Evolutionary conservation across 2,113 vertebrate species (phyloP).

Genomic region (Pionites leucogaster): DNA sequence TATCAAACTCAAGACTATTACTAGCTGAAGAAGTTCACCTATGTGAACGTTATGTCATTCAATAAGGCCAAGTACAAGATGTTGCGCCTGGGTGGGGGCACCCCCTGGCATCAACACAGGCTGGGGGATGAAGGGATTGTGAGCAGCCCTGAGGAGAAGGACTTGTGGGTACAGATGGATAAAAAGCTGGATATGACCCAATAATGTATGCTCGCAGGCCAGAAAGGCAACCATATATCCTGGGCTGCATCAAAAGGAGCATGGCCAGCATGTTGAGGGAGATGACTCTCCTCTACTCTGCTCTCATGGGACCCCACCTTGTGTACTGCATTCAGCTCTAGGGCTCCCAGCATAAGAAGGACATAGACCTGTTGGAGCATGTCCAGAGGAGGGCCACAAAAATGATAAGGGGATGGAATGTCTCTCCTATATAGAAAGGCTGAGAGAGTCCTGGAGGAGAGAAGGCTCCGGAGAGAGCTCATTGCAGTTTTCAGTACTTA

Average conservation of each 20-base stretch:
- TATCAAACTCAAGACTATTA: neutral
- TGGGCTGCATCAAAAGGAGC: neutral
- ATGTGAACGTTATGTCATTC: neutral
- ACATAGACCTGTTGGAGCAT: neutral
- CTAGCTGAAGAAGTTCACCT: neutral
- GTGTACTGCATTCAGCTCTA: neutral
- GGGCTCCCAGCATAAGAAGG: neutral
- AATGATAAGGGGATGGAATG: neutral
- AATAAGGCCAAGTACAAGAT: neutral
- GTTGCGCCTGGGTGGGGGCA: fast-evolving
- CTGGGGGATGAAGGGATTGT: neutral
- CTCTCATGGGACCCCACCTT: neutral
- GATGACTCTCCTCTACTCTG: neutral
- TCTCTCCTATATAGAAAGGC: neutral
- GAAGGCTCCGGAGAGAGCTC: neutral
- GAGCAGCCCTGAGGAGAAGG: neutral
- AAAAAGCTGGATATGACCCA: neutral
- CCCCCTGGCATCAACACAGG: neutral
- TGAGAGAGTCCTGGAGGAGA: neutral
- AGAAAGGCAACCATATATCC: neutral
- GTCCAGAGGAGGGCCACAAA: neutral
- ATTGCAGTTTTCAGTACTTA: neutral
- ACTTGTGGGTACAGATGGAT: too few relatives aligned
- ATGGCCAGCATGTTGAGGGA: neutral
- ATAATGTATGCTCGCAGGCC: neutral